phyloP scores from a whole-genome alignment of 1,140 invertebrate species.

The Diabrotica undecimpunctata region DNA sequence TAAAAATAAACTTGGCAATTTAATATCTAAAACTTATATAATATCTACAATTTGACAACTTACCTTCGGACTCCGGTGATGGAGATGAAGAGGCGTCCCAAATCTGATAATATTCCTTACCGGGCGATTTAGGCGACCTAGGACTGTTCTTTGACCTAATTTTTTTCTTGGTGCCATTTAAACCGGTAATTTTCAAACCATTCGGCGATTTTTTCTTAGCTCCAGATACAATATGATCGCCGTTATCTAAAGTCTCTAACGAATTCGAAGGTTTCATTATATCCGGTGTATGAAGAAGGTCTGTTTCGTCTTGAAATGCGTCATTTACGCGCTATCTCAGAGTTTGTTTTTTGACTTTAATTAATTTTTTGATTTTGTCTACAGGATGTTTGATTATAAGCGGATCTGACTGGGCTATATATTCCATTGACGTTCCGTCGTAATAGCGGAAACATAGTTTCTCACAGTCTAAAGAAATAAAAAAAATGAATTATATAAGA shows the following conservation, averaged over 20 bases:
- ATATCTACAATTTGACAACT: conserved; percentile 20
- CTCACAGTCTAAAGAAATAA: conserved; percentile 41
- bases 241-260: conserved; percentile 38
- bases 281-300: conserved; percentile 19
- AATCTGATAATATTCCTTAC: conserved; percentile 59
- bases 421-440: conserved; percentile 48
- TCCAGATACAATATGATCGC: conserved; percentile 32
- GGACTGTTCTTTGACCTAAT: conserved; percentile 35
- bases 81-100: conserved; percentile 58
- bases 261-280: conserved; percentile 39
- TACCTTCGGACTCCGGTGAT: conserved; percentile 48
- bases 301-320: conserved; percentile 42
- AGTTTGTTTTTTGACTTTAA: conserved; percentile 38
- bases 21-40: too few relatives aligned
- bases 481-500: too few relatives aligned
- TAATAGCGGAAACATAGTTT: conserved; percentile 54
- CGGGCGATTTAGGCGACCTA: conserved; percentile 52
- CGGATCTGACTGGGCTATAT: conserved; percentile 51
- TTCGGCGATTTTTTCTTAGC: conserved; percentile 41
- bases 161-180: conserved; percentile 47
- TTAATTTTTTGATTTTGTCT: conserved; percentile 41
- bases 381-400: conserved; percentile 44
- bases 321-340: conserved; percentile 41
- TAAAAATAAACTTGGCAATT: too few relatives aligned
- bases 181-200: conserved; percentile 27